phyloP scores from a whole-genome alignment of 2,797 vertebrate genomes.

The Eulemur rubriventer region DNA sequence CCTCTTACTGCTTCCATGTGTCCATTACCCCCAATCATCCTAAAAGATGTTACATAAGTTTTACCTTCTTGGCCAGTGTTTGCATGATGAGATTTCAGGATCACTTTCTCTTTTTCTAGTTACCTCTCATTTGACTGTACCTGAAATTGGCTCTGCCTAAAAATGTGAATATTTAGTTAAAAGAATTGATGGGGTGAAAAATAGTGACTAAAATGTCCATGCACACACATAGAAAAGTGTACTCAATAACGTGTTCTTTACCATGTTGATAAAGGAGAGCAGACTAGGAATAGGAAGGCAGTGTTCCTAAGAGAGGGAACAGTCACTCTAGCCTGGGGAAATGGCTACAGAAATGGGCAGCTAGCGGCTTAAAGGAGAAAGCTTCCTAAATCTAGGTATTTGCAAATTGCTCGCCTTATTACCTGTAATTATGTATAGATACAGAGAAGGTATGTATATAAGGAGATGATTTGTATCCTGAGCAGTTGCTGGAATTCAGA shows the following conservation, averaged over 20 bases:
- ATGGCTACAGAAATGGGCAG: not conserved
- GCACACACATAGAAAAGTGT: not conserved
- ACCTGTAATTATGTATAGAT: not conserved
- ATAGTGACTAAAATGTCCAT: not conserved
- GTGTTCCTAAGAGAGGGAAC: not conserved
- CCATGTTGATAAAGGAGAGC: not conserved
- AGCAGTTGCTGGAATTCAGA: not conserved
- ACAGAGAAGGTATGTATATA: not conserved
- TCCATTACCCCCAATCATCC: not conserved
- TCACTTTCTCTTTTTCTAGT: not conserved
- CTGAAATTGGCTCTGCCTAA: constrained; percentile 36
- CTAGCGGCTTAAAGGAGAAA: not conserved
- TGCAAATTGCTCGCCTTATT: not conserved
- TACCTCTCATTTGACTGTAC: not conserved
- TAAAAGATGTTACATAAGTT: not conserved
- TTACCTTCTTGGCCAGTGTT: not conserved
- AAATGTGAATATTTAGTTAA: not conserved
- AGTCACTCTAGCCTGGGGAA: not conserved
- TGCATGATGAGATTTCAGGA: constrained; percentile 24
- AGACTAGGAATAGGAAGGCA: not conserved
- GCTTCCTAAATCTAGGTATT: not conserved
- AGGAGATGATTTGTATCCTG: not conserved
- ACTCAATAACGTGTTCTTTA: not conserved
- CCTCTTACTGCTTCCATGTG: not conserved
- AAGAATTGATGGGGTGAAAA: constrained; percentile 19